These are phyloP conservation scores for Eulemur albifrons DNA, from an alignment of 2,797 vertebrate species.

Conservation along the genomic window DNA sequence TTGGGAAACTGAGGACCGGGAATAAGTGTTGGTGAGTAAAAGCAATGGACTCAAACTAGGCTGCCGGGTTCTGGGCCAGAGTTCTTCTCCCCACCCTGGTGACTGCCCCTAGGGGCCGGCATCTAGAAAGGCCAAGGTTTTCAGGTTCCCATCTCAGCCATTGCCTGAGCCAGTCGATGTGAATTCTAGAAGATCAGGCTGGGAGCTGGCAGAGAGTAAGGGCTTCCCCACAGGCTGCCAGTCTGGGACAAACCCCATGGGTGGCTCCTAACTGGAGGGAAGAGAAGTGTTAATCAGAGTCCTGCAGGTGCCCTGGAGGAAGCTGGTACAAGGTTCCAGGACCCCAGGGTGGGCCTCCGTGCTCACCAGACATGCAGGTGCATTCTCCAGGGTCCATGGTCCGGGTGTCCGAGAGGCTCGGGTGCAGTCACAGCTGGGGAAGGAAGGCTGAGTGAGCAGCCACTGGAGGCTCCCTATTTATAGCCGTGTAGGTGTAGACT, in stretches of 20 bases:
- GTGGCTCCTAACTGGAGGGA: not conserved
- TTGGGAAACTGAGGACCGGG: not conserved
- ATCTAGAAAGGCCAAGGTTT: not conserved
- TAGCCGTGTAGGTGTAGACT: conserved; percentile 70
- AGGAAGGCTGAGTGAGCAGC: not conserved
- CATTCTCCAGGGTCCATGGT: conserved; percentile 85
- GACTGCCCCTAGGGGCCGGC: not conserved
- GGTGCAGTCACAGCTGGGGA: not conserved
- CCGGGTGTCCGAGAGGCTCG: not conserved
- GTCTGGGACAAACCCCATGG: not conserved
- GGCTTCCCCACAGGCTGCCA: no score
- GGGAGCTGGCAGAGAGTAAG: not conserved
- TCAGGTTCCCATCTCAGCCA: not conserved
- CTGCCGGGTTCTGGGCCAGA: not conserved
- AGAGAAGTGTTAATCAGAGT: not conserved
- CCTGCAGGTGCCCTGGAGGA: not conserved
- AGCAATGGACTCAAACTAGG: not conserved
- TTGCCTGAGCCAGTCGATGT: not conserved
- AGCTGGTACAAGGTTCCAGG: not conserved
- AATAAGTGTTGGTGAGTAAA: not conserved
- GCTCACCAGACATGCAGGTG: conserved; percentile 83
- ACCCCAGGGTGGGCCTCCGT: not conserved
- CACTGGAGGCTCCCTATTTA: conserved; percentile 74
- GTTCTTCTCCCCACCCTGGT: not conserved
- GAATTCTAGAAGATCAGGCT: not conserved